Base-by-base conservation (phyloP, 2,888 invertebrate species). In the Drosophila algonquin region DNA sequence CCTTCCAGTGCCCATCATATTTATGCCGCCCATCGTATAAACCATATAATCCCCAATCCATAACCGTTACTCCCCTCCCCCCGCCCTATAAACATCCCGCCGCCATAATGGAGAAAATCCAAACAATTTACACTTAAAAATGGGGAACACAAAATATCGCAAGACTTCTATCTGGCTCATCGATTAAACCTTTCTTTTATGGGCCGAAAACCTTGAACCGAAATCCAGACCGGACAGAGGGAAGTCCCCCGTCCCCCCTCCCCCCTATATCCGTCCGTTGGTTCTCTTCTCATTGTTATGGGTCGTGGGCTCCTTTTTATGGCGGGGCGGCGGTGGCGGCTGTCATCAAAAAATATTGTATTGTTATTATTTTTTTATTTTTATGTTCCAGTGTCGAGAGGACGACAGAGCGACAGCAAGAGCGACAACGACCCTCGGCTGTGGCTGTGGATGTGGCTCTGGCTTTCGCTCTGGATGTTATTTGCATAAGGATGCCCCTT, bases 311-410 rank as follows among this genome's bases (percentile, higher is more conserved):
- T 64, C 44, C 27, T 14, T 16, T 27, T 57, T 59, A 51, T 44
- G 10, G 24, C 51, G 63, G 48, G n/a, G 18, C 10, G 24, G 27
- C 14, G 27, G n/a, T 30, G 65, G 70, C 87, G 84, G 85, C 87
- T 85, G 85, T 85, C 85, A 85, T 85, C 85, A 89, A 85, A 87
- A 89, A 85, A 85, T 85, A 85, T 85, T 85, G 85, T 85, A 89
- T 85, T 85, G 89, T 85, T 85, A 85, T 85, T 85, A 85, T 85
- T 89, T 30, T 30, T 40, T 85, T 87, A 89, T 85, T 85, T 85
- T 87, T 85, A 85, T 85, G 85, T 81, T 87, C 81, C 64, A 59
- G 57, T 67, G 67, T 57, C 51, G 65, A 65, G 65, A 40, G 40
- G 40, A n/a, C 14, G 40, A 40, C 40, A 40, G 40, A n/a, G 40